Percentiles rank a stretch among this genome's conserved stretches.
phyloP scores from a whole-genome alignment of 2,797 vertebrate species.

The Oryzias dopingdopingensis region DNA sequence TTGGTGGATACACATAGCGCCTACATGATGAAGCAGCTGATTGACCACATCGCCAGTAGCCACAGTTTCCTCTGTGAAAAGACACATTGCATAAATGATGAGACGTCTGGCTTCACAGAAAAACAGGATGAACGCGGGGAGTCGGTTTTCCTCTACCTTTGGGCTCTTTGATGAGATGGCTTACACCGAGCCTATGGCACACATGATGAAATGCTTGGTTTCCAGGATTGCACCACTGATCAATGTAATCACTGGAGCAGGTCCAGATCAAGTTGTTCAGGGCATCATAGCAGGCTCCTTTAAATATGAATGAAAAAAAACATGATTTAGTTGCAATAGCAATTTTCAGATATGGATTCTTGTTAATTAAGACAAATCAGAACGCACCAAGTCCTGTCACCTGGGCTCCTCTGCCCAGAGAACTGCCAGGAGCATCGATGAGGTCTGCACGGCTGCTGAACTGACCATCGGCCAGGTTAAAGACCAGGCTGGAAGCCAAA shows the following conservation, averaged over 20 bases:
- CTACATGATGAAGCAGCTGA: constrained; percentile 96
- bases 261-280: constrained; percentile 99
- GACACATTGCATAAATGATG: constrained; percentile 1
- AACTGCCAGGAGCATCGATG: constrained; percentile 96
- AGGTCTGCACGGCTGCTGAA: constrained; percentile 95
- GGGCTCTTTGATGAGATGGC: constrained; percentile 90
- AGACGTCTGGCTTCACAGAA: constrained; percentile 1
- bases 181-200: constrained; percentile 94
- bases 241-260: constrained; percentile 97
- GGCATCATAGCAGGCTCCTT: constrained; percentile 95
- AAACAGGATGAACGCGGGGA: background rate
- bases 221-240: constrained; percentile 98
- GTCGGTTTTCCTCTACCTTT: constrained; percentile 80
- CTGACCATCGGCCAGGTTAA: constrained; percentile 92
- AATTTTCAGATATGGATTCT: background rate
- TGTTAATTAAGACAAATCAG: constrained; percentile 2
- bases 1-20: constrained; percentile 99
- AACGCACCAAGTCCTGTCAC: constrained; percentile 91
- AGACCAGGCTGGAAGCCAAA: constrained; percentile 93
- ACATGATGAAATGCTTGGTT: constrained; percentile 99
- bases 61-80: constrained; percentile 86
- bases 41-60: constrained; percentile 94
- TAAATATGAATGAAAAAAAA: constrained; percentile 13
- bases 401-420: constrained; percentile 92
- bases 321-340: constrained; percentile 1